Conservation (phyloP, 1,140 invertebrate genomes). For the Rhynchophorus ferrugineus region DNA sequence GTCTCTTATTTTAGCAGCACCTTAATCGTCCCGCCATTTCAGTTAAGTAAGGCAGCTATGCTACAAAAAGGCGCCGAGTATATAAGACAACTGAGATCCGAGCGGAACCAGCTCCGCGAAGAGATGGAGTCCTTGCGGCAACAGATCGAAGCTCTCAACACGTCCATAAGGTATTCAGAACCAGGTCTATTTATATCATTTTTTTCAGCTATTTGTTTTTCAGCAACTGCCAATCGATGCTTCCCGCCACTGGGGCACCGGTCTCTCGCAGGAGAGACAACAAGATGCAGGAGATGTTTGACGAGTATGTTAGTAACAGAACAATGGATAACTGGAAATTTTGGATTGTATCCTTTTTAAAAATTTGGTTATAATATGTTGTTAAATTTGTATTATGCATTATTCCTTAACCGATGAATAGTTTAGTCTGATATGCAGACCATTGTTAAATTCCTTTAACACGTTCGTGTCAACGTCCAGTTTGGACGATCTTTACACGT, state of each 20-base stretch:
- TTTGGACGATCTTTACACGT: slow-evolving; percentile 85
- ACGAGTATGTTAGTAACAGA: slow-evolving; percentile 78
- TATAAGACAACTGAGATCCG: slow-evolving; percentile 80
- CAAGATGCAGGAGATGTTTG: slow-evolving; percentile 92
- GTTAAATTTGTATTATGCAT: slow-evolving; percentile 32
- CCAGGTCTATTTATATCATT: slow-evolving; percentile 5
- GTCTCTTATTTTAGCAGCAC: background rate
- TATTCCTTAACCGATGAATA: slow-evolving; percentile 45
- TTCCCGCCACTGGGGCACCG: slow-evolving; percentile 92
- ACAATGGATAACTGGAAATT: slow-evolving; percentile 95
- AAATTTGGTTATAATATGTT: background rate
- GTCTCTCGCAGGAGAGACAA: slow-evolving; percentile 82
- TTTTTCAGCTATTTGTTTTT: slow-evolving; percentile 33
- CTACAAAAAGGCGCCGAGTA: slow-evolving; percentile 95
- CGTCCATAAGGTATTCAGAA: slow-evolving; percentile 69
- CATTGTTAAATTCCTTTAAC: slow-evolving; percentile 83
- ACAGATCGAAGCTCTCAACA: slow-evolving; percentile 85
- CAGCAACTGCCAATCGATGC: slow-evolving; percentile 86
- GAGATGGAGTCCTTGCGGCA: slow-evolving; percentile 80
- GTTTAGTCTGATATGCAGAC: slow-evolving; percentile 87
- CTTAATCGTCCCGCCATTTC: slow-evolving; percentile 26
- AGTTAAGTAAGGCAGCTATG: slow-evolving; percentile 93
- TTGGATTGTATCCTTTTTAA: slow-evolving; percentile 84
- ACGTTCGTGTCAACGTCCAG: slow-evolving; percentile 84
- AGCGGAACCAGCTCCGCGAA: slow-evolving; percentile 79